Conservation (phyloP, 2,113 vertebrate genomes). For the Salvelinus fontinalis region DNA sequence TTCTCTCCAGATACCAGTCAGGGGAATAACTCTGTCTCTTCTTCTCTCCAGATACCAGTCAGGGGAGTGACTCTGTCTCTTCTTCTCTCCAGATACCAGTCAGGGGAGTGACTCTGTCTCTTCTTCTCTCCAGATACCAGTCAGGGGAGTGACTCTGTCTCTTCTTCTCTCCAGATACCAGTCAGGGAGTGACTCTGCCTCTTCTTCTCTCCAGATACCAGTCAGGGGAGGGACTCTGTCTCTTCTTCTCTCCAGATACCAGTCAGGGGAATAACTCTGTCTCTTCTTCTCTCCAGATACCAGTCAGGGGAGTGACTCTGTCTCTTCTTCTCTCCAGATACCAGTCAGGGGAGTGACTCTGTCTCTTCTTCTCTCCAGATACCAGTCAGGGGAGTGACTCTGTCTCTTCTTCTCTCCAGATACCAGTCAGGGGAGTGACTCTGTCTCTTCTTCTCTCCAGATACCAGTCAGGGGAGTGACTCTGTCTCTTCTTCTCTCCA, state of each 20-base stretch:
- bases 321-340: slow-evolving; percentile 72
- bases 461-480: no score
- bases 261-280: no score
- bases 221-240: no score
- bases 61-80: no score
- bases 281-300: slow-evolving; percentile 73
- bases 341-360: no score
- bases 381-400: no score
- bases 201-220: slow-evolving; percentile 75
- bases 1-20: slow-evolving; percentile 79
- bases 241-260: slow-evolving; percentile 74
- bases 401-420: slow-evolving; percentile 68
- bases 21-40: no score
- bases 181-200: no score
- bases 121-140: slow-evolving; percentile 76
- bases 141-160: no score
- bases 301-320: no score
- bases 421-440: no score
- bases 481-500: slow-evolving; percentile 55
- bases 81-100: slow-evolving; percentile 76
- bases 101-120: no score
- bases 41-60: slow-evolving; percentile 78
- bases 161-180: slow-evolving; percentile 75
- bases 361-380: slow-evolving; percentile 73
- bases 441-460: slow-evolving; percentile 65